Percentiles rank a stretch among this genome's conserved stretches.
phyloP scores from a whole-genome alignment of 2,888 invertebrate species.

The Lepas anatifera region DNA sequence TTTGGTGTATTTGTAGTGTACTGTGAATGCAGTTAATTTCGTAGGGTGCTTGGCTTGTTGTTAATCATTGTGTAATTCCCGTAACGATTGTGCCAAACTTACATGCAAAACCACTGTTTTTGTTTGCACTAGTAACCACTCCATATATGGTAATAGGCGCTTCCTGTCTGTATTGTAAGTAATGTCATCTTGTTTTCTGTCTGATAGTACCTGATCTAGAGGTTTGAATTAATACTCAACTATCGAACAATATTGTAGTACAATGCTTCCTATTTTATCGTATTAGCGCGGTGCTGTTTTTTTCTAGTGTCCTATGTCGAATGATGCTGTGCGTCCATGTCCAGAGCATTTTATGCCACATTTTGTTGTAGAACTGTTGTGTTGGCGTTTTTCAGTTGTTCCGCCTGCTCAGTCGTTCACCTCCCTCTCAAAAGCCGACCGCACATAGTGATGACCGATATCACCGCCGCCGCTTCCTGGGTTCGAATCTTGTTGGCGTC shows the following conservation, averaged over 20 bases:
- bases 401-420: neutral
- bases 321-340: too few species aligned
- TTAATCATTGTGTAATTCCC: neutral
- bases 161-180: neutral
- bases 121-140: slow-evolving; percentile 9
- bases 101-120: slow-evolving; percentile 8
- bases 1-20: neutral
- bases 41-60: neutral
- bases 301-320: neutral
- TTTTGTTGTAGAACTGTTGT: slow-evolving; percentile 8
- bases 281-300: slow-evolving; percentile 1
- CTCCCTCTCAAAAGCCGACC: too few species aligned
- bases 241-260: slow-evolving; percentile 11
- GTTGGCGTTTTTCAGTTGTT: neutral
- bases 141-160: slow-evolving; percentile 6
- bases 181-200: slow-evolving; percentile 9
- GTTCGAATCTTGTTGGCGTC: neutral
- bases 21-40: neutral
- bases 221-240: slow-evolving; percentile 5
- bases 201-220: slow-evolving; percentile 8
- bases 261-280: slow-evolving; percentile 7
- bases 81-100: neutral
- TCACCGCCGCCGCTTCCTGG: neutral
- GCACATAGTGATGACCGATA: too few species aligned
- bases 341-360: too few species aligned